Conservation (phyloP, 2,113 vertebrate genomes). For the Gobio gobio region DNA sequence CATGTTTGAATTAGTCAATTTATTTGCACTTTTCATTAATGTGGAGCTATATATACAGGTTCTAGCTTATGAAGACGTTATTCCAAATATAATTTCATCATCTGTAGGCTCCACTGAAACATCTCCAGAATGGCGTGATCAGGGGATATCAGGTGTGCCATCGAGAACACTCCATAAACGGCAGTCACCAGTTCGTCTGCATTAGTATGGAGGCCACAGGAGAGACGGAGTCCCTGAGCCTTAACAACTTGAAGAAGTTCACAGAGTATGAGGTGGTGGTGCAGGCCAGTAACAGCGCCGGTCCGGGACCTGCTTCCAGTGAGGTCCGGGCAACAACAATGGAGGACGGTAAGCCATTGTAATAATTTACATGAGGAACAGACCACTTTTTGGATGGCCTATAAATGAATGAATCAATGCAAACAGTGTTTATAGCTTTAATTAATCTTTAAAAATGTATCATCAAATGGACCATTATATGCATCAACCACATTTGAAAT, state of each 20-base stretch:
- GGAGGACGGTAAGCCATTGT: conserved; percentile 86
- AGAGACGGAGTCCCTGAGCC: conserved; percentile 89
- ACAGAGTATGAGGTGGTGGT: conserved; percentile 98
- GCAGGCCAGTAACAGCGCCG: conserved; percentile 95
- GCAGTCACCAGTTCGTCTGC: conserved; percentile 97
- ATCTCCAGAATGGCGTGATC: conserved; percentile 96
- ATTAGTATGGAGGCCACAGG: conserved; percentile 95
- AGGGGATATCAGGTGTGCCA: conserved; percentile 97
- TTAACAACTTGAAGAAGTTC: conserved; percentile 97
- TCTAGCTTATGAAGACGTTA: neutral
- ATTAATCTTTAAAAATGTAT: neutral
- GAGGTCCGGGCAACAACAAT: conserved; percentile 95
- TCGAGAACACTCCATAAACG: conserved; percentile 92
- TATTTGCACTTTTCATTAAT: no score
- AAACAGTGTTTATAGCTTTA: neutral
- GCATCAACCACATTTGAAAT: conserved; percentile 14
- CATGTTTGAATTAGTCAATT: no score
- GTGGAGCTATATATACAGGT: no score
- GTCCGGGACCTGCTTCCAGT: conserved; percentile 95
- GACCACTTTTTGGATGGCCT: no score
- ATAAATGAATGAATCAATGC: neutral
- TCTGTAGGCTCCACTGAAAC: conserved; percentile 89
- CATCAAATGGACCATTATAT: neutral
- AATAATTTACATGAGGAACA: neutral
- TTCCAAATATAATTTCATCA: neutral